Conservation (phyloP, 2,797 vertebrate genomes). For the Esox lucius region DNA sequence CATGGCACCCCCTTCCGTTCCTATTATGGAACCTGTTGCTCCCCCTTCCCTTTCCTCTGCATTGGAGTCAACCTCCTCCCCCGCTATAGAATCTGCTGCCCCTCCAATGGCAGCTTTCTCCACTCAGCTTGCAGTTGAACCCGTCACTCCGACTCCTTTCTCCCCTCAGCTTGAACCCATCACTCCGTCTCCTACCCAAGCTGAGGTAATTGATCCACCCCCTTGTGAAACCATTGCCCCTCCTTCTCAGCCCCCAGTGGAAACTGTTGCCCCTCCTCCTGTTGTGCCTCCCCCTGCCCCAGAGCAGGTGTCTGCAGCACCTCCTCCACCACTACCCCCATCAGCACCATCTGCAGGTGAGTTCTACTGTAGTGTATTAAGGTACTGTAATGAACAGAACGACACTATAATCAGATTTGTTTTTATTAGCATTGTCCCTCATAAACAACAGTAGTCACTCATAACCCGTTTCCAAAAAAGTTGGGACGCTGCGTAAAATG, state of each 20-base stretch:
- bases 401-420: too few relatives aligned
- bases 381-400: too few relatives aligned
- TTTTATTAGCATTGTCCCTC: too few relatives aligned
- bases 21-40: conserved; percentile 13
- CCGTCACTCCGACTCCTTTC: conserved; percentile 47
- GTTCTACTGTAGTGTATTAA: conserved; percentile 31
- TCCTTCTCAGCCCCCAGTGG: conserved; percentile 61
- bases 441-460: too few relatives aligned
- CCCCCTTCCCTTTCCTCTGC: conserved; percentile 22
- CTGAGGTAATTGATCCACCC: conserved; percentile 51
- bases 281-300: conserved; percentile 22
- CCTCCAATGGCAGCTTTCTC: conserved; percentile 48
- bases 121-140: conserved; percentile 26
- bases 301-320: conserved; percentile 6
- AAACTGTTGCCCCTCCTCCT: conserved; percentile 44
- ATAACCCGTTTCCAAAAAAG: too few relatives aligned
- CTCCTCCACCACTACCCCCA: conserved; percentile 12
- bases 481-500: too few relatives aligned
- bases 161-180: conserved; percentile 37
- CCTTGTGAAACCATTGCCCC: conserved; percentile 63
- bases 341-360: conserved; percentile 60
- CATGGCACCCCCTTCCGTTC: conserved; percentile 32
- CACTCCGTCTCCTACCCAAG: conserved; percentile 52
- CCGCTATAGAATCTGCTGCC: conserved; percentile 41
- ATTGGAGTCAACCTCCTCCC: conserved; percentile 32